phyloP scores from a whole-genome alignment of 2,113 vertebrate species.

The Struthidea cinerea region DNA sequence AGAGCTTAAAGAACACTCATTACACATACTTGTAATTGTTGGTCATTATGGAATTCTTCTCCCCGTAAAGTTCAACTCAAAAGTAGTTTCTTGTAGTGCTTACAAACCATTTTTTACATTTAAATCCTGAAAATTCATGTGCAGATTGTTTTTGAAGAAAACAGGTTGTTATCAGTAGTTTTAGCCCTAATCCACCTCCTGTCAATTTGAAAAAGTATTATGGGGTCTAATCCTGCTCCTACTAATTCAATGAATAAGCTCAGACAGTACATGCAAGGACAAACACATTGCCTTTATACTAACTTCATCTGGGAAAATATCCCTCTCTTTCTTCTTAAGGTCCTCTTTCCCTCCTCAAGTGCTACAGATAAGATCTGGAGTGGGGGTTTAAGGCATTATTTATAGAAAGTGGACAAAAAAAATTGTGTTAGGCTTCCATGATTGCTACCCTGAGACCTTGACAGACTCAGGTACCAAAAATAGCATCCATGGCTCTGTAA shows the following conservation, averaged over 20 bases:
- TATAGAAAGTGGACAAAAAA: not conserved
- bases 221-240: not conserved
- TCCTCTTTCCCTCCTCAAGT: not conserved
- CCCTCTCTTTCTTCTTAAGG: not conserved
- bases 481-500: not conserved
- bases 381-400: not conserved
- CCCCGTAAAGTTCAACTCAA: not conserved
- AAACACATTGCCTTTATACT: not conserved
- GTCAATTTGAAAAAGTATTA: not conserved
- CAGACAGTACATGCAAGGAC: not conserved
- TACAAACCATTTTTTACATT: not conserved
- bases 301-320: not conserved
- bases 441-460: not conserved
- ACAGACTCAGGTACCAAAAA: not conserved
- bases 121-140: slow-evolving; percentile 3
- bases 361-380: not conserved
- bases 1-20: not conserved
- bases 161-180: slow-evolving; percentile 2
- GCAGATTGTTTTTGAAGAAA: slow-evolving; percentile 31
- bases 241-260: slow-evolving; percentile 3
- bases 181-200: slow-evolving; percentile 6
- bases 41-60: not conserved
- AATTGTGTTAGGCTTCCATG: not conserved
- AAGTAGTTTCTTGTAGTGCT: not conserved
- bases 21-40: not conserved